A percentile compares a stretch with the other conserved stretches of the same genome.
Evolutionary conservation across 1,140 invertebrate genomes (phyloP).

Genomic region (Hyphantria cunea): DNA sequence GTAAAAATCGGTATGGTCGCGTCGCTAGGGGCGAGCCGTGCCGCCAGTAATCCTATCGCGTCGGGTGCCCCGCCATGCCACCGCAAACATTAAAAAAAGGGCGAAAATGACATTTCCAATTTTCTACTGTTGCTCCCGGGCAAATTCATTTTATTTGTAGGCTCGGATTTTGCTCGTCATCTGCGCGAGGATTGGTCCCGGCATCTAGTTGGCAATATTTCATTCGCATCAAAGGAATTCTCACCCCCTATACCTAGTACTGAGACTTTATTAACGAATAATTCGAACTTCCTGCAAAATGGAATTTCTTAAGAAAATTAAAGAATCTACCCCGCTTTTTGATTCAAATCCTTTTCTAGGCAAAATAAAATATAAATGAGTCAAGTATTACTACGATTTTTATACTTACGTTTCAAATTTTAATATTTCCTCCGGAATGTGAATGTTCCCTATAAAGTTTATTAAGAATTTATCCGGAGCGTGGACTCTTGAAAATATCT

Average conservation of each 20-base stretch:
- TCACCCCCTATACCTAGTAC: slow-evolving; percentile 36
- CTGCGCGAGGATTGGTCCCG: slow-evolving; percentile 33
- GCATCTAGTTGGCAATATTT: slow-evolving; percentile 56
- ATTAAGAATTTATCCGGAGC: slow-evolving; percentile 47
- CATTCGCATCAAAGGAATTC: slow-evolving; percentile 66
- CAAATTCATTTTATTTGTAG: slow-evolving; percentile 76
- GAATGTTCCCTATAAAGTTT: slow-evolving; percentile 47
- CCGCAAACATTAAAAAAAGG: slow-evolving; percentile 75
- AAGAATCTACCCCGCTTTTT: slow-evolving; percentile 55
- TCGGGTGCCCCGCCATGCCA: slow-evolving; percentile 44
- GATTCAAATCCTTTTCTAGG: slow-evolving; percentile 45
- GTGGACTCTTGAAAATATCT: slow-evolving; percentile 38
- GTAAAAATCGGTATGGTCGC: slow-evolving; percentile 46
- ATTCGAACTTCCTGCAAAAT: slow-evolving; percentile 53
- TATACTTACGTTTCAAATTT: slow-evolving; percentile 39
- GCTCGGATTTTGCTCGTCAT: slow-evolving; percentile 66
- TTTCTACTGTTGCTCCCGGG: slow-evolving; percentile 75
- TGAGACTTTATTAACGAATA: slow-evolving; percentile 64
- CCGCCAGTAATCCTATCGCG: slow-evolving; percentile 61
- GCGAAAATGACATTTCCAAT: slow-evolving; percentile 79
- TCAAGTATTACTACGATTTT: slow-evolving; percentile 44
- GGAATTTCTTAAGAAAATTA: slow-evolving; percentile 65
- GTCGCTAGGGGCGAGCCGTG: slow-evolving; percentile 48
- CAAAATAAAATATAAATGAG: slow-evolving; percentile 53
- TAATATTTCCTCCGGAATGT: slow-evolving; percentile 47